A percentile compares a stretch with the other conserved stretches of the same genome.
Evolutionary conservation across 2,113 vertebrate species (phyloP).

Genomic region (Thryonomys swinderianus): DNA sequence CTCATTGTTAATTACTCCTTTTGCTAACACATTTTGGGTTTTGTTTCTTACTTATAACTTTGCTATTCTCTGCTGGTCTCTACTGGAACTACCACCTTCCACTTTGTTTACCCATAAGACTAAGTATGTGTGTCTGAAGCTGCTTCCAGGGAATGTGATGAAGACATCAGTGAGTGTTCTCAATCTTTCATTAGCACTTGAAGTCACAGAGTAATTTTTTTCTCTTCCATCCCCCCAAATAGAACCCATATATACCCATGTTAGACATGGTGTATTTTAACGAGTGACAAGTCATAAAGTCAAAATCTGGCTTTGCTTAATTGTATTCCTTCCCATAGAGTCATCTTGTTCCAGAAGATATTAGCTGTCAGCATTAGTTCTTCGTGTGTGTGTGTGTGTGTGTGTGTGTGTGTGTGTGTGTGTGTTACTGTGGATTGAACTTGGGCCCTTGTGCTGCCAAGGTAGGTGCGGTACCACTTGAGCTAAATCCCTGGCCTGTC

Average conservation of each 20-base stretch:
- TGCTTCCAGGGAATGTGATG: not conserved
- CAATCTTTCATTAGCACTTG: not conserved
- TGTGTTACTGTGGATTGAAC: no score
- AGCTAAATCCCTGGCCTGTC: no score
- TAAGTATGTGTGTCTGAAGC: not conserved
- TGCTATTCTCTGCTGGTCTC: not conserved
- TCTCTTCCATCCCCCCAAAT: not conserved
- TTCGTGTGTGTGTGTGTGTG: no score
- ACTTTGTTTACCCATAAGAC: not conserved
- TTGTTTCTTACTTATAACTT: not conserved
- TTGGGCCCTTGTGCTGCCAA: no score
- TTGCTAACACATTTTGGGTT: not conserved
- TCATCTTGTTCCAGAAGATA: not conserved
- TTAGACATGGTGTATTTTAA: not conserved
- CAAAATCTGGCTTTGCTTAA: not conserved
- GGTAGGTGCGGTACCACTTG: no score
- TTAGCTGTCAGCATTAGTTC: not conserved
- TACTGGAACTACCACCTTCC: not conserved
- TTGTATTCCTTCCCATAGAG: not conserved
- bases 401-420: no score
- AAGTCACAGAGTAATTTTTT: not conserved
- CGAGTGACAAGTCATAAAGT: not conserved
- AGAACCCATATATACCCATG: not conserved
- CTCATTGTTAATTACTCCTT: not conserved
- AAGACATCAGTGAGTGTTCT: not conserved